These are phyloP conservation scores for Typhlichthys eigenmanni DNA, from an alignment of 2,797 vertebrate species.

Conservation along the genomic window DNA sequence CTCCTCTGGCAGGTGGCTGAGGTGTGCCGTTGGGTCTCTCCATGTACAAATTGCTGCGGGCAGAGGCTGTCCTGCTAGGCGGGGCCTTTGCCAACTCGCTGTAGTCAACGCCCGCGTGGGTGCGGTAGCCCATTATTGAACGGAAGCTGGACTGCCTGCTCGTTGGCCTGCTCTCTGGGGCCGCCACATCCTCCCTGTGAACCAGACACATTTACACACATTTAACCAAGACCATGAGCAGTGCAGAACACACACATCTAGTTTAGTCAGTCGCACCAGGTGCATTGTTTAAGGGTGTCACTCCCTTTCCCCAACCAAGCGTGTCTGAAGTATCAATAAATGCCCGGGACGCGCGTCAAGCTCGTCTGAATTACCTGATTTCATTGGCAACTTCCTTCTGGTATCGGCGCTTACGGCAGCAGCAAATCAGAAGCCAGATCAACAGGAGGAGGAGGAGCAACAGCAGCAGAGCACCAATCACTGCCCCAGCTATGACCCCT, in stretches of 20 bases:
- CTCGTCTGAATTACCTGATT: constrained; percentile 73
- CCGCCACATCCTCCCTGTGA: constrained; percentile 73
- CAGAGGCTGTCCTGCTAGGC: constrained; percentile 37
- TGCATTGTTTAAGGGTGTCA: no score
- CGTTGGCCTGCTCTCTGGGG: constrained; percentile 73
- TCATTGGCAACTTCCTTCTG: constrained; percentile 82
- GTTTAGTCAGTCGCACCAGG: no score
- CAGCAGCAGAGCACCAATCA: constrained; percentile 85
- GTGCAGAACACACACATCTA: neutral
- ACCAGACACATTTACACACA: neutral
- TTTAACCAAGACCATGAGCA: neutral
- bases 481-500: constrained; percentile 85
- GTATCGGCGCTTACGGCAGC: constrained; percentile 82
- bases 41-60: constrained; percentile 19
- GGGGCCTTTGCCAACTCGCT: constrained; percentile 44
- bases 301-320: no score
- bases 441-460: constrained; percentile 84
- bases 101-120: constrained; percentile 74
- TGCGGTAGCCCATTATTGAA: constrained; percentile 78
- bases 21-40: constrained; percentile 8
- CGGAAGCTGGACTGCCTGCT: constrained; percentile 77
- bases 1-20: neutral
- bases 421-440: constrained; percentile 85
- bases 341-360: neutral
- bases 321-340: no score